Evolutionary conservation across 2,113 vertebrate species (phyloP).

Genomic region (Hippocampus mohnikei): DNA sequence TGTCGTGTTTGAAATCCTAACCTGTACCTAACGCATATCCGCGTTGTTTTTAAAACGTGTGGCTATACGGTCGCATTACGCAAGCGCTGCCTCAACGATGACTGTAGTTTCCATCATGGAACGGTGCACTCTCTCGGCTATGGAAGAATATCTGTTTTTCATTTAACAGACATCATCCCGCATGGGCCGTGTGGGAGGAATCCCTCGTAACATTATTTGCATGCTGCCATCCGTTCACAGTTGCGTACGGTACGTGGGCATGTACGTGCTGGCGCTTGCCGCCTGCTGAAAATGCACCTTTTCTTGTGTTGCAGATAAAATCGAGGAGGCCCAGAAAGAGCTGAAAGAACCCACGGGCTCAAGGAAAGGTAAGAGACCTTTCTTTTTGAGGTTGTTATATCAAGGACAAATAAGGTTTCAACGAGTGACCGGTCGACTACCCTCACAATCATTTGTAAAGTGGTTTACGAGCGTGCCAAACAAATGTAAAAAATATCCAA

Average conservation of each 20-base stretch:
- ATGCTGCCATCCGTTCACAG: slow-evolving; percentile 26
- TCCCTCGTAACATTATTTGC: slow-evolving; percentile 34
- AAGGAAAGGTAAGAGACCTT: slow-evolving; percentile 81
- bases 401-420: too few species aligned
- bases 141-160: slow-evolving; percentile 60
- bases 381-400: background rate
- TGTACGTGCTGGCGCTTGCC: slow-evolving; percentile 2
- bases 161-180: slow-evolving; percentile 39
- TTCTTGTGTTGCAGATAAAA: slow-evolving; percentile 86
- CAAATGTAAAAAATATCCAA: too few species aligned
- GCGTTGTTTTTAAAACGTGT: background rate
- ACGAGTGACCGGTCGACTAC: too few species aligned
- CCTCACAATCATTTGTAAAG: too few species aligned
- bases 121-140: slow-evolving; percentile 30
- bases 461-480: too few species aligned
- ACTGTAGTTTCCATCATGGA: slow-evolving; percentile 53
- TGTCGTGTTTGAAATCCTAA: slow-evolving; percentile 22
- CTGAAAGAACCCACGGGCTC: slow-evolving; percentile 86
- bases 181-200: slow-evolving; percentile 51
- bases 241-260: slow-evolving; percentile 1
- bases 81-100: slow-evolving; percentile 23
- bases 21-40: slow-evolving; percentile 1
- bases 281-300: slow-evolving; percentile 34
- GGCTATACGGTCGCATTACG: slow-evolving; percentile 9
- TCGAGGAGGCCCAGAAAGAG: slow-evolving; percentile 98